Conservation (phyloP, 2,113 vertebrate genomes). For the Myodes glareolus region DNA sequence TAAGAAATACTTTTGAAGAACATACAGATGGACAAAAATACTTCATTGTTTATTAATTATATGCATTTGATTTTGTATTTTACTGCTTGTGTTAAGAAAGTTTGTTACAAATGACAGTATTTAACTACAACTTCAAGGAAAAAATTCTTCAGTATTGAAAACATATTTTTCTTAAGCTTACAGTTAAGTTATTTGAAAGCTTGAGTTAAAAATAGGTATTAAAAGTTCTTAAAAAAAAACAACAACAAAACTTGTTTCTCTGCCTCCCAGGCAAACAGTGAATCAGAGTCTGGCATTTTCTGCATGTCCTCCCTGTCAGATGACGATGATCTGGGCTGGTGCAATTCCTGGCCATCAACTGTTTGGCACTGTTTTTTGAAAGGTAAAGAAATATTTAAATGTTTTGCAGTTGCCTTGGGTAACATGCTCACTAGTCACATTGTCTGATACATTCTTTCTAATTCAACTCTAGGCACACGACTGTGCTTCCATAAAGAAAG, state of each 20-base stretch:
- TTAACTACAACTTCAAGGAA: slow-evolving; percentile 17
- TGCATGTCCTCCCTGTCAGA: slow-evolving; percentile 98
- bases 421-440: not conserved
- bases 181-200: not conserved
- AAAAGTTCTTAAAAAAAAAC: not conserved
- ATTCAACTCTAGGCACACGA: slow-evolving; percentile 90
- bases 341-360: slow-evolving; percentile 97
- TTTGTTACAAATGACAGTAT: not conserved
- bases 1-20: slow-evolving; percentile 41
- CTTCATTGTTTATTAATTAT: slow-evolving; percentile 18
- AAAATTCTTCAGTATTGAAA: not conserved
- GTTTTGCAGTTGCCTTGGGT: not conserved
- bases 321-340: slow-evolving; percentile 99
- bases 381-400: slow-evolving; percentile 86
- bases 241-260: slow-evolving; percentile 44
- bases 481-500: slow-evolving; percentile 96
- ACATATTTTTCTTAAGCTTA: slow-evolving; percentile 13
- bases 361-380: slow-evolving; percentile 99
- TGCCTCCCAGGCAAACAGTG: slow-evolving; percentile 91
- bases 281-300: slow-evolving; percentile 98
- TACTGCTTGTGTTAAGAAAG: not conserved
- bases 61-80: slow-evolving; percentile 2
- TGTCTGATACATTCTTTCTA: not conserved
- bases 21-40: not conserved
- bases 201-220: not conserved